Evolutionary conservation across 2,888 invertebrate genomes (phyloP).

Genomic region (Eupithecia insigniata): DNA sequence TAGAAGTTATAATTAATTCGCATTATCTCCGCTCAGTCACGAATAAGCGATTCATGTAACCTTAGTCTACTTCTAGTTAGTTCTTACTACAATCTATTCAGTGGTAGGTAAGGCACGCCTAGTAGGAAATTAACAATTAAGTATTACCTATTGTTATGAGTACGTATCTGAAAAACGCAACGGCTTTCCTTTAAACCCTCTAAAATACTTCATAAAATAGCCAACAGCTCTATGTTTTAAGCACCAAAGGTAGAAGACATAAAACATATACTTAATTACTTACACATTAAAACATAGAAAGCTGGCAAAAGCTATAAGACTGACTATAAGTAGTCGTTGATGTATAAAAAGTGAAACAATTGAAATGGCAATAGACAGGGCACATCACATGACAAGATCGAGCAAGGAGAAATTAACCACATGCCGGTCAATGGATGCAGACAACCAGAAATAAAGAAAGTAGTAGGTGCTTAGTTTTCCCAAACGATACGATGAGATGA

Average conservation of each 20-base stretch:
- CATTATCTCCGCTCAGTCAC: conserved; percentile 28
- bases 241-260: background rate
- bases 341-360: background rate
- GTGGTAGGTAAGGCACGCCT: conserved; percentile 1
- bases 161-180: background rate
- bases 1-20: conserved; percentile 1
- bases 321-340: background rate
- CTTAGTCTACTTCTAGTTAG: conserved; percentile 26
- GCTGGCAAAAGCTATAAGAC: background rate
- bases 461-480: background rate
- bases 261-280: background rate
- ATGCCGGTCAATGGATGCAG: background rate
- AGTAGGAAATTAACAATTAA: conserved; percentile 1
- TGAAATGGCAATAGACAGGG: background rate
- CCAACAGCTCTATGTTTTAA: background rate
- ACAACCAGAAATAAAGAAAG: background rate
- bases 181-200: background rate
- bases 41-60: conserved; percentile 27
- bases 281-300: conserved; percentile 1
- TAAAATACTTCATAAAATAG: background rate
- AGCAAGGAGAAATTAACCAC: background rate
- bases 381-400: background rate
- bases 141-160: background rate
- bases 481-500: background rate
- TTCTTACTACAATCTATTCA: background rate